phyloP scores from a whole-genome alignment of 2,113 vertebrate species.

The Campylomormyrus numenius region DNA sequence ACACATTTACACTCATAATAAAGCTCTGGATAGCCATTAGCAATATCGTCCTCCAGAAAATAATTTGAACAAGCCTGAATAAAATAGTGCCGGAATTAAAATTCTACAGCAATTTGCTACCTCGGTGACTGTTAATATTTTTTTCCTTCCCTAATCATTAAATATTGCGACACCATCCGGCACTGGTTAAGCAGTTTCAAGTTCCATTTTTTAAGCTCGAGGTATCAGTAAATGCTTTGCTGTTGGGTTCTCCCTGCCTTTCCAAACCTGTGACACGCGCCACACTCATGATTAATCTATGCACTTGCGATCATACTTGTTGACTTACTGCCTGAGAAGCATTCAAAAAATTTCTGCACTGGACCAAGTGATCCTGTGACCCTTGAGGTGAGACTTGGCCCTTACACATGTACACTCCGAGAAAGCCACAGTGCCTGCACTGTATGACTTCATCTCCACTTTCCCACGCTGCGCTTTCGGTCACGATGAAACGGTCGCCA shows the following conservation, averaged over 20 bases:
- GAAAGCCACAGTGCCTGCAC: not conserved
- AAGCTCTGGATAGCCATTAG: not conserved
- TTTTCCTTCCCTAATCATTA: not conserved
- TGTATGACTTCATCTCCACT: not conserved
- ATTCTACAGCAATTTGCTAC: not conserved
- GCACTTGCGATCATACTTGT: not conserved
- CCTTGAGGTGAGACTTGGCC: not conserved
- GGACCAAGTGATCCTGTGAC: not conserved
- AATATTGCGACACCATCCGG: not conserved
- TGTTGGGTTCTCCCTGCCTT: not conserved
- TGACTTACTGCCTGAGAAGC: not conserved
- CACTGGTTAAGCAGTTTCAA: not conserved
- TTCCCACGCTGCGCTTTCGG: not conserved
- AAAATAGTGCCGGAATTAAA: constrained; percentile 7
- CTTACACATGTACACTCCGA: too few relatives aligned
- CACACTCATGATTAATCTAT: not conserved
- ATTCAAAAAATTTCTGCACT: not conserved
- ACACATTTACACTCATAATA: constrained; percentile 15
- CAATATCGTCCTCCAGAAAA: not conserved
- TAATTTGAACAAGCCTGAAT: not conserved
- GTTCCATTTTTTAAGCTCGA: not conserved
- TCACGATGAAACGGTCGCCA: not conserved
- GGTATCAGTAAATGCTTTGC: not conserved
- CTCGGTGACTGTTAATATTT: not conserved
- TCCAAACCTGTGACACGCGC: not conserved